A percentile compares a stretch with the other conserved stretches of the same genome.
These are phyloP conservation scores for Drymodes brunneopygia DNA, from an alignment of 2,113 vertebrate species.

Conservation along the genomic window DNA sequence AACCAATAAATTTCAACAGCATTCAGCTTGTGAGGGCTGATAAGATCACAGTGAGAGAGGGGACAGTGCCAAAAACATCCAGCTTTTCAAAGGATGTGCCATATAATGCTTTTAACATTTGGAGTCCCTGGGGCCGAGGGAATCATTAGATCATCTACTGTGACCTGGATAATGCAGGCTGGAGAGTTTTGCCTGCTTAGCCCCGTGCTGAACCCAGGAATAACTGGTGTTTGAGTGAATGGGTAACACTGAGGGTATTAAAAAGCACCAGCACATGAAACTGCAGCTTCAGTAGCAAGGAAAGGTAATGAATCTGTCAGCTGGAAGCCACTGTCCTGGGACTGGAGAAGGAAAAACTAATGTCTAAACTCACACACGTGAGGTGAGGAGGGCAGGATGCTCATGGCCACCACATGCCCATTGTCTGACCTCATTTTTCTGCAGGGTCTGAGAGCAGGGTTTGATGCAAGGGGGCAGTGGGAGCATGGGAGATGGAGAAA, in stretches of 20 bases:
- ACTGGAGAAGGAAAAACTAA: neutral
- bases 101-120: slow-evolving; percentile 52
- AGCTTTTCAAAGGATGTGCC: slow-evolving; percentile 40
- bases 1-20: slow-evolving; percentile 20
- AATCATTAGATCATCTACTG: slow-evolving; percentile 46
- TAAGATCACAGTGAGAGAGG: slow-evolving; percentile 44
- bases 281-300: neutral
- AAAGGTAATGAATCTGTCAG: slow-evolving; percentile 19
- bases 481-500: neutral
- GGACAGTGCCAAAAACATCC: slow-evolving; percentile 44
- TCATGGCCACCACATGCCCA: neutral
- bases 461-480: neutral
- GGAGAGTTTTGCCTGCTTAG: slow-evolving; percentile 21
- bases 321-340: neutral
- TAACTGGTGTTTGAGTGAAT: neutral
- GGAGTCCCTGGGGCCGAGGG: slow-evolving; percentile 14
- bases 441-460: neutral
- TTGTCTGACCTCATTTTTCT: neutral
- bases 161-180: neutral
- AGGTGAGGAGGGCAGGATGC: neutral
- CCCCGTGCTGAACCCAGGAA: neutral
- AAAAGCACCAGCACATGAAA: slow-evolving; percentile 7
- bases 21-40: neutral
- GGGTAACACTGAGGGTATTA: neutral
- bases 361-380: neutral